phyloP scores from a whole-genome alignment of 1,140 invertebrate genomes.

The Dreissena rostriformis region DNA sequence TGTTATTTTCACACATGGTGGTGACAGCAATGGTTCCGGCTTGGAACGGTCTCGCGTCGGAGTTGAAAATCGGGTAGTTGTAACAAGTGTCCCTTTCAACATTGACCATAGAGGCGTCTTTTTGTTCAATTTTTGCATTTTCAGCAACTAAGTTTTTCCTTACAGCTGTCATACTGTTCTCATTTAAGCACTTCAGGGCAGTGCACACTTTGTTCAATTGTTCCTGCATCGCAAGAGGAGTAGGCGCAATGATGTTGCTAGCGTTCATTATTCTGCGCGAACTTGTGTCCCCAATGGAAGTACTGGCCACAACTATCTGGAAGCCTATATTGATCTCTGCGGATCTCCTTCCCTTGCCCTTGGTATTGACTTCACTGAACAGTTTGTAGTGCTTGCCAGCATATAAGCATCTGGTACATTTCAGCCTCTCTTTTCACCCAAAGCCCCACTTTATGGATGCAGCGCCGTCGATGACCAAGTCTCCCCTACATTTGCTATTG shows the following conservation, averaged over 20 bases:
- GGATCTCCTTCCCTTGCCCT: conserved; percentile 1
- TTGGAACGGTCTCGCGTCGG: conserved; percentile 6
- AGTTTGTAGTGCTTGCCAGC: neutral
- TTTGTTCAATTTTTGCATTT: neutral
- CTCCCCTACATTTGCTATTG: conserved; percentile 20
- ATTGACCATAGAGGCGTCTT: conserved; percentile 14
- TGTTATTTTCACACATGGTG: conserved; percentile 29
- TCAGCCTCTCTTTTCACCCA: conserved; percentile 27
- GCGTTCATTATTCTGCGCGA: neutral
- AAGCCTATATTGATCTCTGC: conserved; percentile 22
- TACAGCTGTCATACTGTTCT: neutral
- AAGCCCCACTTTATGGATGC: conserved; percentile 20
- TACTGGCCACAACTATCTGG: conserved; percentile 8
- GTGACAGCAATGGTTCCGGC: conserved; percentile 6
- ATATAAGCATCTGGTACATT: conserved; percentile 19
- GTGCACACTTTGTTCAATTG: neutral
- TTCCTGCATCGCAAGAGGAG: neutral
- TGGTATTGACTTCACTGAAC: neutral
- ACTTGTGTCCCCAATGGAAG: conserved; percentile 10
- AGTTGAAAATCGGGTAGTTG: conserved; percentile 25
- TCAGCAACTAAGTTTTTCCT: neutral
- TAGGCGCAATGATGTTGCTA: neutral
- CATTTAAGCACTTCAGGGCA: neutral
- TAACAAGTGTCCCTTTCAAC: conserved; percentile 18
- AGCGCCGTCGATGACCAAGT: conserved; percentile 18